Conservation (phyloP, 1,140 invertebrate species). For the Drosophila lini region DNA sequence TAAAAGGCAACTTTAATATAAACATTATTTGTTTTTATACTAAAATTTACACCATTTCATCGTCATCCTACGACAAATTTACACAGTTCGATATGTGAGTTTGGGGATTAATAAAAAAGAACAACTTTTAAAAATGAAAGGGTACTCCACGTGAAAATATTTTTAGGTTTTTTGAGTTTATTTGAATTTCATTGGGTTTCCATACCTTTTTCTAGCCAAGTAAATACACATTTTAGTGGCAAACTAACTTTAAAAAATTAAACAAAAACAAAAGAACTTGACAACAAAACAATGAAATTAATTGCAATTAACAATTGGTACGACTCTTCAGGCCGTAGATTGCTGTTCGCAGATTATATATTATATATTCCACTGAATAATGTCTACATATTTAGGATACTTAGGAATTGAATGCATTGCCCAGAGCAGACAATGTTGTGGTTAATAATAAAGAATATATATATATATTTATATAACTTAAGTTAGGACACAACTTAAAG, state of each 20-base stretch:
- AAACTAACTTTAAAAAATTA: constrained; percentile 14
- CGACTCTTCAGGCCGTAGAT: constrained; percentile 12
- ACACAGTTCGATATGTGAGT: constrained; percentile 43
- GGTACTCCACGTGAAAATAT: neutral
- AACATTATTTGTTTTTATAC: constrained; percentile 59
- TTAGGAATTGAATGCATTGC: constrained; percentile 8
- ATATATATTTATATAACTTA: constrained; percentile 44
- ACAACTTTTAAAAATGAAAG: neutral
- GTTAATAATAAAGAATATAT: constrained; percentile 1
- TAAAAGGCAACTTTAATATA: constrained; percentile 79
- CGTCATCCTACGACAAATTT: constrained; percentile 17
- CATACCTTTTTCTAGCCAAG: constrained; percentile 4
- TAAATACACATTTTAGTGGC: constrained; percentile 13
- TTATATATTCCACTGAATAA: constrained; percentile 21
- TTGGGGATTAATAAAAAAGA: neutral
- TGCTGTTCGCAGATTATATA: neutral
- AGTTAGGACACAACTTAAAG: constrained; percentile 67
- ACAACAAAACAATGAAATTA: constrained; percentile 43
- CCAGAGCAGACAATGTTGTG: constrained; percentile 1
- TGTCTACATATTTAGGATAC: neutral
- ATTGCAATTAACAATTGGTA: constrained; percentile 14
- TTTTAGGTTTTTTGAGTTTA: constrained; percentile 19
- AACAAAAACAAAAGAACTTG: constrained; percentile 43
- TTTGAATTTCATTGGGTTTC: constrained; percentile 24
- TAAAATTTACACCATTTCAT: constrained; percentile 51